A percentile compares a stretch with the other conserved stretches of the same genome.
phyloP scores from a whole-genome alignment of 2,113 vertebrate genomes.

The Lepisosteus oculatus region DNA sequence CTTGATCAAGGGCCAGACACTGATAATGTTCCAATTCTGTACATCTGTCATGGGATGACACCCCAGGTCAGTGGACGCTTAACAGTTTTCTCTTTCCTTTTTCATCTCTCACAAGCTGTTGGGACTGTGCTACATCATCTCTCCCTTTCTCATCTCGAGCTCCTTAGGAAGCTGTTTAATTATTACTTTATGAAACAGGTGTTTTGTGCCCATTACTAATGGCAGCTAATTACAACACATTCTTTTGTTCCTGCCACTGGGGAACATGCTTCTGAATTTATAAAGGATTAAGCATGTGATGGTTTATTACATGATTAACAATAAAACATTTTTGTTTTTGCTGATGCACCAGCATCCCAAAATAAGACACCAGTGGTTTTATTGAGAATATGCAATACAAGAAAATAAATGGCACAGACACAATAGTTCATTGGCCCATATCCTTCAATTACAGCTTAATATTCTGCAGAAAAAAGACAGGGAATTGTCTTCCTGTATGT shows the following conservation, averaged over 20 bases:
- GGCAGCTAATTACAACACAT: neutral
- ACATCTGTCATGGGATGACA: constrained; percentile 95
- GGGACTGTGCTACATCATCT: neutral
- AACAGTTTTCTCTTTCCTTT: constrained; percentile 15
- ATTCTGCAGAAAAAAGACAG: no score
- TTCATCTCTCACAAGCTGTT: neutral
- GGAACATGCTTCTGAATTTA: neutral
- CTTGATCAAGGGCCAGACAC: constrained; percentile 95
- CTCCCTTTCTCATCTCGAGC: constrained; percentile 13
- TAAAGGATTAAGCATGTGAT: neutral
- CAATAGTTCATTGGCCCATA: no score
- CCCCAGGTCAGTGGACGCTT: constrained; percentile 79
- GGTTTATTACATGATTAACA: no score
- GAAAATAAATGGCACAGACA: no score
- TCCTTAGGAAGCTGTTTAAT: neutral
- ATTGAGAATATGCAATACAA: no score
- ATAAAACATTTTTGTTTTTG: no score
- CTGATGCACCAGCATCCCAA: no score
- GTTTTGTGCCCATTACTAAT: neutral
- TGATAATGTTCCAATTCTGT: constrained; percentile 93
- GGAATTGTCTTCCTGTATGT: no score
- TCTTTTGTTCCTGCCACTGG: neutral
- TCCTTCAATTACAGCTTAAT: no score
- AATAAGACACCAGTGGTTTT: no score
- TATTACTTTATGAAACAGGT: neutral